A percentile compares a stretch with the other conserved stretches of the same genome.
Conservation (phyloP, 2,113 vertebrate species). For the Cygnus buccinator region DNA sequence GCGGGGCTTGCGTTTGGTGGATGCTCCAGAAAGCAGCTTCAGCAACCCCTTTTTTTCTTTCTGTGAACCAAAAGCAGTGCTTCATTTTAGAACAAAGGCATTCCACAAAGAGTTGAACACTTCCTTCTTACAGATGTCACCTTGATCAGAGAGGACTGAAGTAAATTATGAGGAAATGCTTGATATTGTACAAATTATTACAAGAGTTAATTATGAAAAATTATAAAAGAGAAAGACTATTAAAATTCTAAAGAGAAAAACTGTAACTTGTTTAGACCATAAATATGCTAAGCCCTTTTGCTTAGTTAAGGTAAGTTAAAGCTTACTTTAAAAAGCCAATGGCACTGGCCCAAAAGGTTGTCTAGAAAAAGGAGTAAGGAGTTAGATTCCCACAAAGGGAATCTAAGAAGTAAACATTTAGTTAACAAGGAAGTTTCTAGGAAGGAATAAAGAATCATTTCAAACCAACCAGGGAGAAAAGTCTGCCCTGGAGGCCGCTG, state of each 20-base stretch:
- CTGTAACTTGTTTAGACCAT: background rate
- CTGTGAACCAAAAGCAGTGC: constrained; percentile 70
- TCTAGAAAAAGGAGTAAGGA: background rate
- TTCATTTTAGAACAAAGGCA: constrained; percentile 8
- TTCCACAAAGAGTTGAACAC: rapidly evolving
- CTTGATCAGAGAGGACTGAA: background rate
- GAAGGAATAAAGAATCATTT: background rate
- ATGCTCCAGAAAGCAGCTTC: constrained; percentile 90
- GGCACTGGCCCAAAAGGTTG: background rate
- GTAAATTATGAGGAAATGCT: background rate
- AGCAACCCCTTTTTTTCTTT: constrained; percentile 96
- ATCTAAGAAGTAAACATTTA: background rate
- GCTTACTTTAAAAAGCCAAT: background rate
- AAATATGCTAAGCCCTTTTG: background rate
- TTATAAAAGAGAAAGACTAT: background rate
- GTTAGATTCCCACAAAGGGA: background rate
- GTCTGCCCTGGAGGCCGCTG: background rate
- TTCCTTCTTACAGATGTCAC: background rate
- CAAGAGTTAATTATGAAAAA: background rate
- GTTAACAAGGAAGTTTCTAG: background rate
- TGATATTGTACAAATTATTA: background rate
- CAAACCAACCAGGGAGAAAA: constrained; percentile 16
- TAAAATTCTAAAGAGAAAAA: background rate
- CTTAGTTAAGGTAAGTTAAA: background rate
- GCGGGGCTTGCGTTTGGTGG: constrained; percentile 92